Percentiles rank a stretch among this genome's conserved stretches.
These are phyloP conservation scores for Serrognathus titanus DNA, from an alignment of 2,888 invertebrate genomes.

Conservation along the genomic window DNA sequence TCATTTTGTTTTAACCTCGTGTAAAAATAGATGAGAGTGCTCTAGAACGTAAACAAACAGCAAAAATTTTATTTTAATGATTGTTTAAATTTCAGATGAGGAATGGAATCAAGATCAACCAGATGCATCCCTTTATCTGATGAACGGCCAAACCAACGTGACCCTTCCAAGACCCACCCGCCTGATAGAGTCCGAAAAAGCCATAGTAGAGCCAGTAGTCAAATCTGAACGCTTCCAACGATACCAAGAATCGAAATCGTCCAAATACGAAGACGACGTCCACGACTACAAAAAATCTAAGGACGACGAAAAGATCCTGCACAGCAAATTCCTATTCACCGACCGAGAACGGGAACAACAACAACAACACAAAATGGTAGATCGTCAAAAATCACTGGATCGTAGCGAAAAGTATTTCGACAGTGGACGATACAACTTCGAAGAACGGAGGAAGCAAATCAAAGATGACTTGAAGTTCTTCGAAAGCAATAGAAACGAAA, in stretches of 20 bases:
- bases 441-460: constrained; percentile 24
- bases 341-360: constrained; percentile 17
- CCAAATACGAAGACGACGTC: constrained; percentile 27
- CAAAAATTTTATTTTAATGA: not conserved
- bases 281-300: constrained; percentile 19
- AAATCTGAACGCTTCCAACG: constrained; percentile 51
- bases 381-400: constrained; percentile 35
- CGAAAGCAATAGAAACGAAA: constrained; percentile 7
- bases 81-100: constrained; percentile 59
- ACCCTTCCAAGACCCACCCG: constrained; percentile 37
- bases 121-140: constrained; percentile 56
- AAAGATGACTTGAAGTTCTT: constrained; percentile 15
- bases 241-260: constrained; percentile 52
- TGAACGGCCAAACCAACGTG: constrained; percentile 55
- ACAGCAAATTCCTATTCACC: constrained; percentile 21
- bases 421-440: constrained; percentile 17
- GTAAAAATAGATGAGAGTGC: no score
- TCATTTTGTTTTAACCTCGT: no score
- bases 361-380: constrained; percentile 30
- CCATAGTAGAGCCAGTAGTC: constrained; percentile 34
- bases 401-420: constrained; percentile 15
- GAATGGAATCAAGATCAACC: constrained; percentile 69
- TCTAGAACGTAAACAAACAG: not conserved
- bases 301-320: constrained; percentile 46
- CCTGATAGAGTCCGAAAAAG: constrained; percentile 17